Conservation (phyloP, 1,140 invertebrate species). For the Micrasema longulum region DNA sequence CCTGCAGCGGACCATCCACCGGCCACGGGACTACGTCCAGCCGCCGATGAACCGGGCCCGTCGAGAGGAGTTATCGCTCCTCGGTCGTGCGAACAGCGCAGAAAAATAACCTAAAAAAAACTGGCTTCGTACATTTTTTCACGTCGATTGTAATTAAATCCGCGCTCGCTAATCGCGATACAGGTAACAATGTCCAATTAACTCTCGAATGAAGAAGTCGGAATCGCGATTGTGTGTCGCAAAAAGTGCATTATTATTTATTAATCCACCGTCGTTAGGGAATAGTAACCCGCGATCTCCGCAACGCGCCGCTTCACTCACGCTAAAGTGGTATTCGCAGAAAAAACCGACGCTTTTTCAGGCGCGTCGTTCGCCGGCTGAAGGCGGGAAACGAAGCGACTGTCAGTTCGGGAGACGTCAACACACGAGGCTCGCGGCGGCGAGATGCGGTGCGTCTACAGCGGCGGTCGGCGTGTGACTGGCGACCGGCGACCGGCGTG, state of each 20-base stretch:
- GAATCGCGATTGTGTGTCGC: background rate
- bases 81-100: no score
- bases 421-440: background rate
- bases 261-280: background rate
- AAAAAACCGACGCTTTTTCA: conserved; percentile 31
- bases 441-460: no score
- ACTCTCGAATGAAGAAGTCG: background rate
- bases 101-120: no score
- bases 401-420: conserved; percentile 5
- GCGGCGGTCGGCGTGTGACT: conserved; percentile 24
- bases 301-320: conserved; percentile 22
- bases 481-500: no score
- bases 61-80: no score
- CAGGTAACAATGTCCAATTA: conserved; percentile 11
- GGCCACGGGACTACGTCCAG: background rate
- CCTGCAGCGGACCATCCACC: conserved; percentile 35
- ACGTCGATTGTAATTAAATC: no score
- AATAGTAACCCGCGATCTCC: conserved; percentile 6
- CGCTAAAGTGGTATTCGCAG: background rate
- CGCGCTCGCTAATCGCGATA: background rate
- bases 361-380: conserved; percentile 15
- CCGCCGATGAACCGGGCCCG: no score
- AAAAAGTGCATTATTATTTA: conserved; percentile 21
- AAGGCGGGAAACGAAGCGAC: conserved; percentile 16
- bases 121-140: no score